Base-by-base conservation (phyloP, 2,888 invertebrate genomes). In the Parnassius apollo region DNA sequence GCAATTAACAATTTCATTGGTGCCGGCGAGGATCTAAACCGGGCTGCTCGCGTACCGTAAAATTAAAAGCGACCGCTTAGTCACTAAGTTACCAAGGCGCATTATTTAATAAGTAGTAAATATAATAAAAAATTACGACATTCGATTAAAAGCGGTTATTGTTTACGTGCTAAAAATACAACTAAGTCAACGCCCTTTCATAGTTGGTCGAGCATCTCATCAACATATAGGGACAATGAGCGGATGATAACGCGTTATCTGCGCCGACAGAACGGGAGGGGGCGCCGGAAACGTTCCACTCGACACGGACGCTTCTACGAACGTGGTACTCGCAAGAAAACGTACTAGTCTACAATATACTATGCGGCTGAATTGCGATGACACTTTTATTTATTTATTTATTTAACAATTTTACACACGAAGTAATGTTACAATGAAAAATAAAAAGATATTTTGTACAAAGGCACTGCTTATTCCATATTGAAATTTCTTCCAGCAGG, bases 171-270 rank as follows among this genome's bases (percentile, higher is more conserved):
- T 80, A 80, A 81, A 82, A 75, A 78, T 81, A 82, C 75, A 72
- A 71, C 64, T 68, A 83, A 79, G 88, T 88, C 86, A 86, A 84
- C 75, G 88, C 78, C 85, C 49, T 49, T 11, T 49, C 49, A 72
- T 74, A 75, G 78, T 74, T 82, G 84, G 80, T 76, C 80, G 78
- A 77, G 76, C 77, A 81, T 78, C 81, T 82, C 83, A 81, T 83
- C 82, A 78, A 76, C 78, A 77, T 80, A 80, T 81, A 83, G 86
- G 83, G 85, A 91, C 91, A 91, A 91, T 88, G 86, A 88, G 82
- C 87, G 87, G 86, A 89, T 85, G 91, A 91, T 91, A 91, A 89
- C 80, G 49, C 49, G 84, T 88, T 91, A 91, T 91, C 91, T 88
- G 76, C 73, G 70, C 69, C 72, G 74, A 74, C 60, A 66, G 70